Evolutionary conservation across 2,888 invertebrate species (phyloP), one percentile per base, ranked within the genome.

Genomic region (Drosophila ustulata): DNA sequence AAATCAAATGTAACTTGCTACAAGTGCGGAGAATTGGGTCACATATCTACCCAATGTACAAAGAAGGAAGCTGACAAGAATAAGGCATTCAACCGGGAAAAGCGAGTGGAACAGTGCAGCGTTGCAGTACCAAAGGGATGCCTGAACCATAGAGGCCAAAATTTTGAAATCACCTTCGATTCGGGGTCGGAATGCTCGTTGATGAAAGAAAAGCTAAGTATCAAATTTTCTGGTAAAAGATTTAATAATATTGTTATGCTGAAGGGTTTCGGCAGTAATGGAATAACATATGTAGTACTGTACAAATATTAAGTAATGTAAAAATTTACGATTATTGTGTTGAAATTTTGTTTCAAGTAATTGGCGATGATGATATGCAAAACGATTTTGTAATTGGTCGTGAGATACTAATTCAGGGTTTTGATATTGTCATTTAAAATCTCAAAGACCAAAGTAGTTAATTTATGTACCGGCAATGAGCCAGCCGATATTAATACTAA

Each of bases 211-310:
- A 62, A 66, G 23, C 34, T 62, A 41, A 52, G 69, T 66, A 43
- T n/a, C 2, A 64, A 61, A 9, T 58, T 66, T 28, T 45, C 53
- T 52, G 66, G 66, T 13, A 68, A 59, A 61, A 45, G 63, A 66
- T 63, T 65, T 3, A 53, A 63, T 28, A 71, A 68, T 51, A 51
- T 63, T 47, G 61, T 75, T 41, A 49, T 64, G 62, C 32, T 74
- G 23, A 68, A 56, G 39, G 63, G 68, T 11, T 71, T 66, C 3
- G 61, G 62, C 25, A 56, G 50, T 46, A 51, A 8, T 58, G 53
- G 65, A 23, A 63, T 71, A n/a, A n/a, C n/a, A n/a, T n/a, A 52
- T 63, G 58, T 56, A 66, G 62, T 43, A 63, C 51, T 49, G 34
- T 66, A 56, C 59, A 69, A 46, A 37, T 68, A 23, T 43, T 52